Percentiles rank a stretch among this genome's conserved stretches.
phyloP scores from a whole-genome alignment of 23 tunicate species.

The Halocynthia roretzi region DNA sequence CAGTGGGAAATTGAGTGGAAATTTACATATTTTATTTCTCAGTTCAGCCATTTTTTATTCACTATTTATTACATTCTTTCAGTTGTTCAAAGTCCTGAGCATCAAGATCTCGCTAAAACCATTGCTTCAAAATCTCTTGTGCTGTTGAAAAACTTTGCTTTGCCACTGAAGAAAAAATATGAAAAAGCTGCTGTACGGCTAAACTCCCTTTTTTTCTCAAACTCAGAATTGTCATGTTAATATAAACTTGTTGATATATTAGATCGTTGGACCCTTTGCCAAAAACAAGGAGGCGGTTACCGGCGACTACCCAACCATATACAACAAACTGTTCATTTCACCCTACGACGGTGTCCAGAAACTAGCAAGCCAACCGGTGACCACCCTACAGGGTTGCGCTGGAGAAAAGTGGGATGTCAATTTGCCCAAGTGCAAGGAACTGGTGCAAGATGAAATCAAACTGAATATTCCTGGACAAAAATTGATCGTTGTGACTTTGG shows the following conservation, averaged over 20 bases:
- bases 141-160: constrained; percentile 57
- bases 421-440: constrained; percentile 39
- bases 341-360: constrained; percentile 30
- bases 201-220: background rate
- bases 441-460: constrained; percentile 26
- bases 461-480: constrained; percentile 36
- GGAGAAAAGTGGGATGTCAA: constrained; percentile 41
- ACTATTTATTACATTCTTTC: background rate
- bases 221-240: background rate
- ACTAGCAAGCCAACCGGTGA: constrained; percentile 9
- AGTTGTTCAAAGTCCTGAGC: constrained; percentile 37
- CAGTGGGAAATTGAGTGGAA: too few relatives aligned
- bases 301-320: constrained; percentile 69
- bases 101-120: constrained; percentile 44
- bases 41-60: background rate
- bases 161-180: constrained; percentile 40
- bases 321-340: constrained; percentile 27
- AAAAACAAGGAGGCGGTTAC: constrained; percentile 66
- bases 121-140: constrained; percentile 62
- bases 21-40: background rate
- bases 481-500: constrained; percentile 67
- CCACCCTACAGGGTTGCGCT: constrained; percentile 34
- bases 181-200: constrained; percentile 51
- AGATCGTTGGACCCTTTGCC: constrained; percentile 85
- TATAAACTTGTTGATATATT: constrained; percentile 2